Base-by-base conservation (phyloP, 1,140 invertebrate species). In the Thaumatotibia leucotreta region DNA sequence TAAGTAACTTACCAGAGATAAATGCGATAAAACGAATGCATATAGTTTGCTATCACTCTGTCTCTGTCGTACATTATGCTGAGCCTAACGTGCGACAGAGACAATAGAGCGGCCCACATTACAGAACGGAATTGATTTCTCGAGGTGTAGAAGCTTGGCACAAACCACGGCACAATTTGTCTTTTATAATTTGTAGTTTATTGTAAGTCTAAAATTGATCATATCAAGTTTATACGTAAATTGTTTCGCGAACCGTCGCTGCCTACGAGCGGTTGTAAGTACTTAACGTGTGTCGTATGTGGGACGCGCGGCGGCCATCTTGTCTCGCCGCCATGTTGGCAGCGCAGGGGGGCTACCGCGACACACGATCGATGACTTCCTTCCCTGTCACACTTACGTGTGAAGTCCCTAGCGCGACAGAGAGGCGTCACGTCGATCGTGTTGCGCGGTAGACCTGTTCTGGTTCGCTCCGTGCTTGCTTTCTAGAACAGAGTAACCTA, bases 201-300 rank as follows among this genome's bases (percentile, higher is more conserved):
- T 69, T 69, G 17, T 79, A 79, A 79, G 79, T 86, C 74, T 84
- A 81, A 76, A 83, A 86, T 81, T 83, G 78, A 86, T 89, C 87
- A 89, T 89, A 89, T 89, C 87, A 89, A 87, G 78, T 84, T 84
- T 87, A 89, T 89, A 89, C 87, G 87, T 89, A 89, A 86, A 73
- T 68, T 75, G 66, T 67, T 74, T 67, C 27, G 23, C 24, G 11
- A 29, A 58, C 52, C 20, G 17, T 27, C 20, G 52, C 29, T 27
- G 52, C 52, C 52, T 17, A 58, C 20, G 24, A 24, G 52, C 23
- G 23, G 24, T 17, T 11, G 11, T 58, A n/a, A n/a, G 52, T 58
- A 58, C 52, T 58, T 58, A 58, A 52, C 20, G 50, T 27, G 52
- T 14, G n/a, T 45, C n/a, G n/a, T n/a, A n/a, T n/a, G n/a, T 23